These are phyloP conservation scores for Artemisiospiza belli DNA, from an alignment of 2,113 vertebrate genomes.

Conservation along the genomic window DNA sequence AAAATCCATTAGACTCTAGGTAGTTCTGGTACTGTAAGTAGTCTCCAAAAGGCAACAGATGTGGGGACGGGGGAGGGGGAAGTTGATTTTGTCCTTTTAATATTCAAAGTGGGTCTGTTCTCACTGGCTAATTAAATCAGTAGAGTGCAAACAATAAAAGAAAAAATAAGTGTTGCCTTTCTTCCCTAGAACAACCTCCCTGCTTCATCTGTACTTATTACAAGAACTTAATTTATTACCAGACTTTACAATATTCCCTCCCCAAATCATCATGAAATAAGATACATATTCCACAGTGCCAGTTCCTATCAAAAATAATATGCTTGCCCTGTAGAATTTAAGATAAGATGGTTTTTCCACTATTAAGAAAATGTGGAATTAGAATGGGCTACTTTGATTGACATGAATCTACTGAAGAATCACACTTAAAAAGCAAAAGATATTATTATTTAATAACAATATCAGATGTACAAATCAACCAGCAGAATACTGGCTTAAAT, in stretches of 20 bases:
- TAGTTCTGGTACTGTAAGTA: not conserved
- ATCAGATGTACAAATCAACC: not conserved
- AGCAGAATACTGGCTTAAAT: not conserved
- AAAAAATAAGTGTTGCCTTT: conserved; percentile 48
- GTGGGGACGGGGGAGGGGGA: conserved; percentile 9
- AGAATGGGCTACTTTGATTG: not conserved
- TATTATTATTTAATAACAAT: not conserved
- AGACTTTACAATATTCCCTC: not conserved
- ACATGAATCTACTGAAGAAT: not conserved
- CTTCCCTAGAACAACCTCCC: conserved; percentile 12
- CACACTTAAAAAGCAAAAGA: not conserved
- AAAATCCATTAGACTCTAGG: not conserved
- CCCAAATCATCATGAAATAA: not conserved
- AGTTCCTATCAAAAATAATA: not conserved
- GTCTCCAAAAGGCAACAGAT: conserved; percentile 55
- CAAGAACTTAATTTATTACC: not conserved
- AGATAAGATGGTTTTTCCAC: not conserved
- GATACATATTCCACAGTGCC: not conserved
- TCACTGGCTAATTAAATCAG: conserved; percentile 64
- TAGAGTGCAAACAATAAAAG: conserved; percentile 58
- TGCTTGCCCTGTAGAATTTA: not conserved
- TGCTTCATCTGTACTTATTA: conserved; percentile 2
- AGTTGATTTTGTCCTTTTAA: conserved; percentile 53
- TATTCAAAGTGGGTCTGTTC: conserved; percentile 58
- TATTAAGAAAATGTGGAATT: not conserved